Conservation (phyloP, 2,113 vertebrate genomes). For the Paratilapia polleni region DNA sequence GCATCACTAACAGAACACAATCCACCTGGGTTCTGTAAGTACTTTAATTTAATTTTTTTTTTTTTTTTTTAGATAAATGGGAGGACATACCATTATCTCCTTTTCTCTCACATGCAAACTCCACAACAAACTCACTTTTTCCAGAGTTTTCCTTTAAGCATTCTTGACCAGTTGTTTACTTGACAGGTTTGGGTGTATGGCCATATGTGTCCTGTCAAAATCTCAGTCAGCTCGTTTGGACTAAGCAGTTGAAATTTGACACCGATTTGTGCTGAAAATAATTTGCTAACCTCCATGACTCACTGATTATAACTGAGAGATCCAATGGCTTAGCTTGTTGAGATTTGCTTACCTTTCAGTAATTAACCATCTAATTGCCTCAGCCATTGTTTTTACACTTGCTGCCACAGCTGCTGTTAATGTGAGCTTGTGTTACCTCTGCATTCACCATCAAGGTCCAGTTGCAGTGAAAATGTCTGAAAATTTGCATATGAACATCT, state of each 20-base stretch:
- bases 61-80: slow-evolving; percentile 2
- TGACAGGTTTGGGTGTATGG: not conserved
- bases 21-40: not conserved
- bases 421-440: not conserved
- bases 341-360: not conserved
- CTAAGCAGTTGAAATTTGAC: not conserved
- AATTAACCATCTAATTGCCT: not conserved
- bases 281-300: not conserved
- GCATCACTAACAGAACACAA: not conserved
- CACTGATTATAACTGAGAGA: too few relatives aligned
- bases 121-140: not conserved
- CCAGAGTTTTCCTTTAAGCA: slow-evolving; percentile 19
- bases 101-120: not conserved
- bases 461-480: not conserved
- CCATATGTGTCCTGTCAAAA: not conserved
- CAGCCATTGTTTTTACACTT: not conserved
- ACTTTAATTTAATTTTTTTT: too few relatives aligned
- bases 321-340: not conserved
- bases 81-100: not conserved
- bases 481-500: not conserved
- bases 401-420: not conserved
- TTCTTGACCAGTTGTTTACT: not conserved
- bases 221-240: not conserved
- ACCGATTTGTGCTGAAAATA: not conserved
- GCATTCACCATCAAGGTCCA: not conserved